Conservation (phyloP, 2,113 vertebrate species). For the Antechinus stuartii region DNA sequence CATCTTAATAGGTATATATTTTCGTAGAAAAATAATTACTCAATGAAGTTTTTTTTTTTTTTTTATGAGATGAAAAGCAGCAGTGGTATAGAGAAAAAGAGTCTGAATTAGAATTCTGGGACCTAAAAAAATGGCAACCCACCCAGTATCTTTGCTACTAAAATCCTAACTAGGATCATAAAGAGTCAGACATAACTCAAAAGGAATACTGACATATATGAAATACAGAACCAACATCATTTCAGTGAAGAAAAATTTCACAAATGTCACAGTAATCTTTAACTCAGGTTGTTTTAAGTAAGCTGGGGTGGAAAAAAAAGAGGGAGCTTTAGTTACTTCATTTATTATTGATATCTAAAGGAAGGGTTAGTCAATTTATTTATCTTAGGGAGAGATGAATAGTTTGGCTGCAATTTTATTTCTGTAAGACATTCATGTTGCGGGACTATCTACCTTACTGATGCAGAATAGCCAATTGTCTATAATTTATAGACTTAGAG, state of each 20-base stretch:
- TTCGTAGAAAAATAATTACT: background rate
- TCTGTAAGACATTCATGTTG: background rate
- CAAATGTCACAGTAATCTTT: background rate
- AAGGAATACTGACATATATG: background rate
- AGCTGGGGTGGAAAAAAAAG: background rate
- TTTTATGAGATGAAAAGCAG: background rate
- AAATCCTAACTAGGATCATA: background rate
- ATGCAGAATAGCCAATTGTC: background rate
- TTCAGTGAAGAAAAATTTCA: background rate
- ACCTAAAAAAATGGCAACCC: background rate
- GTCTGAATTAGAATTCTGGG: background rate
- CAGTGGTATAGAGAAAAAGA: background rate
- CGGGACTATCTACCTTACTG: background rate
- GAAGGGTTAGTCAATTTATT: background rate
- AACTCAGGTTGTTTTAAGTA: background rate
- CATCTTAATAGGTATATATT: background rate
- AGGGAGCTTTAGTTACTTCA: background rate
- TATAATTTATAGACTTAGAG: background rate
- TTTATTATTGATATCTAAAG: background rate
- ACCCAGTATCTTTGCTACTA: background rate
- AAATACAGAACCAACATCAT: background rate
- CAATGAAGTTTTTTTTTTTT: background rate
- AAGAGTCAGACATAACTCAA: background rate
- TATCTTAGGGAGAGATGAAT: background rate
- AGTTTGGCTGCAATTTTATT: background rate